Conservation (phyloP, 2,888 invertebrate species). For the Trileptium ribeirensis region DNA sequence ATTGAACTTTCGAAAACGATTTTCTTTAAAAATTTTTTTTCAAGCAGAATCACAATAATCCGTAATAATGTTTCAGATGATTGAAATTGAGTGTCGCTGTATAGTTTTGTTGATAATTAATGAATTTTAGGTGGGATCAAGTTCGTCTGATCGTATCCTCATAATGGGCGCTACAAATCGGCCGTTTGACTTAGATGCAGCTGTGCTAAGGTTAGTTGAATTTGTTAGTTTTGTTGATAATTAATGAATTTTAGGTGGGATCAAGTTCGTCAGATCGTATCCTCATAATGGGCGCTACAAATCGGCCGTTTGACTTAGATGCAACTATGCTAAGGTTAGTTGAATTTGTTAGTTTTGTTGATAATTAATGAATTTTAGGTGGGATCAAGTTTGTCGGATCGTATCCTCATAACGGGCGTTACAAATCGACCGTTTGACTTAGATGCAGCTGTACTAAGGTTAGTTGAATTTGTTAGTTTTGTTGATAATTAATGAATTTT, state of each 20-base stretch:
- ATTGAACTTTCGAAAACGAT: too few species aligned
- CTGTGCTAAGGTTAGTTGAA: constrained; percentile 80
- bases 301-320: constrained; percentile 90
- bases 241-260: constrained; percentile 10
- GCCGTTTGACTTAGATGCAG: constrained; percentile 92
- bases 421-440: constrained; percentile 94
- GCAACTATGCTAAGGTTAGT: constrained; percentile 86
- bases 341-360: too few species aligned
- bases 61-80: too few species aligned
- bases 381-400: constrained; percentile 68
- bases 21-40: too few species aligned
- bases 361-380: constrained; percentile 10
- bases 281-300: constrained; percentile 98
- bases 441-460: constrained; percentile 87
- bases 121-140: constrained; percentile 57
- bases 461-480: constrained; percentile 23
- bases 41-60: too few species aligned
- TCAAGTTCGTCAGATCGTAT: constrained; percentile 77
- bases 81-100: too few species aligned
- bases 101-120: too few species aligned
- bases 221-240: too few species aligned
- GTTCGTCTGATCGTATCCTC: constrained; percentile 77
- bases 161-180: constrained; percentile 98
- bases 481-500: neutral
- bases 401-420: constrained; percentile 95